Conservation (phyloP, 1,140 invertebrate genomes). For the Eciton burchellii region DNA sequence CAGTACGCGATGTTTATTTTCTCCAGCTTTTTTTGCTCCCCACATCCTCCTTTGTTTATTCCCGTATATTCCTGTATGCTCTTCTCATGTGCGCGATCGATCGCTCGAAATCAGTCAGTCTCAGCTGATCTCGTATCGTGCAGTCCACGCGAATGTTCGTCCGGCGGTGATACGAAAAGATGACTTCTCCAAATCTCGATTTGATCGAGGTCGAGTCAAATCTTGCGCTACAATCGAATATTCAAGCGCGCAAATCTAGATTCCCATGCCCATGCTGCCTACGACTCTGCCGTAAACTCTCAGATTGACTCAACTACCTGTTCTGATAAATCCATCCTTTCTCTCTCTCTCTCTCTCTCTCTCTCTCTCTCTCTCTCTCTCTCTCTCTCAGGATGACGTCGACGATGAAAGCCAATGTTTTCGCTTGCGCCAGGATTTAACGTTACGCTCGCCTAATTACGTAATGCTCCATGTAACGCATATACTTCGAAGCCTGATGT, state of each 20-base stretch:
- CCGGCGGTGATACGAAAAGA: not conserved
- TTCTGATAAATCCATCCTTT: too few species aligned
- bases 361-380: not conserved
- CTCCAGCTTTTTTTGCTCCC: constrained; percentile 1
- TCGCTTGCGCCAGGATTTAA: constrained; percentile 56
- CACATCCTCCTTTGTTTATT: too few species aligned
- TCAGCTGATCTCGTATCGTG: not conserved
- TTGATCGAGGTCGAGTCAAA: not conserved
- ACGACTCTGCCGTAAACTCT: not conserved
- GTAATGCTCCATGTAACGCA: constrained; percentile 36
- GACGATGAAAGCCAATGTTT: not conserved
- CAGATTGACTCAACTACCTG: constrained; percentile 11
- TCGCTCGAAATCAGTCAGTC: not conserved
- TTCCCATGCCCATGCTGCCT: not conserved
- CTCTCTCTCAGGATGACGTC: not conserved
- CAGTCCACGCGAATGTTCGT: not conserved
- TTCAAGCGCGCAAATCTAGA: not conserved
- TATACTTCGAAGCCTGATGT: constrained; percentile 62
- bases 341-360: not conserved
- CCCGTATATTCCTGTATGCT: too few species aligned
- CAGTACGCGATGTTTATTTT: constrained; percentile 7
- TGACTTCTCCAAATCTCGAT: not conserved
- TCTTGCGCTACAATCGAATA: not conserved
- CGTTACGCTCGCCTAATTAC: constrained; percentile 59
- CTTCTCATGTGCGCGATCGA: not conserved